These are phyloP conservation scores for Chloroclystis v-ata DNA, from an alignment of 2,888 invertebrate species.

Conservation along the genomic window DNA sequence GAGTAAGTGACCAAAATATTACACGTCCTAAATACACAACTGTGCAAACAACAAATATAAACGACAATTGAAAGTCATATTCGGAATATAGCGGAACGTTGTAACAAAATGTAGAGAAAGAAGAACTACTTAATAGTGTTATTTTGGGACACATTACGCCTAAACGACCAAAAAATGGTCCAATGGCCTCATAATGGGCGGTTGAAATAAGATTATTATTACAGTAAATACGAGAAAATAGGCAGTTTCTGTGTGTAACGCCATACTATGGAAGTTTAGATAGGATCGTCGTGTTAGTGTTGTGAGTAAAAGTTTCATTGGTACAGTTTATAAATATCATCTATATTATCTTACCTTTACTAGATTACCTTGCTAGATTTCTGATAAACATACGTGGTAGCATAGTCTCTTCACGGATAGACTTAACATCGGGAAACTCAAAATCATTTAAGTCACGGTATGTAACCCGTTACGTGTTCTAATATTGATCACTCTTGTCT, in stretches of 20 bases:
- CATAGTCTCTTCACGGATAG: too few relatives aligned
- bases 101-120: slow-evolving; percentile 2
- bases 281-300: neutral
- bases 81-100: slow-evolving; percentile 5
- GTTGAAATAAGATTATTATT: neutral
- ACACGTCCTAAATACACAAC: neutral
- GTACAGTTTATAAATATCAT: too few relatives aligned
- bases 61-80: slow-evolving; percentile 3
- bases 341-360: too few relatives aligned
- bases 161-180: slow-evolving; percentile 2
- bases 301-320: too few relatives aligned
- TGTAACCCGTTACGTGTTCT: too few relatives aligned
- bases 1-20: too few relatives aligned
- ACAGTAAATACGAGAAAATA: neutral
- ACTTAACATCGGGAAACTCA: too few relatives aligned
- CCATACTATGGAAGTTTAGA: neutral
- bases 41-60: slow-evolving; percentile 8
- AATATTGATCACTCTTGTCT: too few relatives aligned
- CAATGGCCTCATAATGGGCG: neutral
- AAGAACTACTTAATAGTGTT: slow-evolving; percentile 5
- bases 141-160: slow-evolving; percentile 2
- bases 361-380: too few relatives aligned
- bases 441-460: too few relatives aligned
- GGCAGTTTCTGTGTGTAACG: neutral
- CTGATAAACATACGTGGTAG: too few relatives aligned